Conservation (phyloP, 2,797 vertebrate genomes). For the Masticophis lateralis region DNA sequence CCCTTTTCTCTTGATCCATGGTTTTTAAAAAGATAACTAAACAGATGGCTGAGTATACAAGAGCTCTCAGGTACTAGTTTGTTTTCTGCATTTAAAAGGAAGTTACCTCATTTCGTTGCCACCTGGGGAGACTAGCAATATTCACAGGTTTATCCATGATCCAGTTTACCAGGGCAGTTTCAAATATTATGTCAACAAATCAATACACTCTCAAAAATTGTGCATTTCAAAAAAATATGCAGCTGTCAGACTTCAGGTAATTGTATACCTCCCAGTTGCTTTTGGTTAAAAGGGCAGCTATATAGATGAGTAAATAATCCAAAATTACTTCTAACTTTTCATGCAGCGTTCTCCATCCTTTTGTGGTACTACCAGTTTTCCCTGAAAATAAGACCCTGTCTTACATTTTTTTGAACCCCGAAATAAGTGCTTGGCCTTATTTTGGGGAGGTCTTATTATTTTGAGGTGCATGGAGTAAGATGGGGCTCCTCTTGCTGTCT, state of each 20-base stretch:
- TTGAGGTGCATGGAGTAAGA: no score
- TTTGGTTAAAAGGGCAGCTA: background rate
- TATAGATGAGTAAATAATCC: background rate
- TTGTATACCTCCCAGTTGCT: background rate
- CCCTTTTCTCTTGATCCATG: slow-evolving; percentile 36
- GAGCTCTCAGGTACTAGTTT: slow-evolving; percentile 51
- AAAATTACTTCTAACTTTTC: background rate
- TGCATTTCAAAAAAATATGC: slow-evolving; percentile 2
- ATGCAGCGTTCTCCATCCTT: background rate
- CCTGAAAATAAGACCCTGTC: no score
- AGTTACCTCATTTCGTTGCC: slow-evolving; percentile 45
- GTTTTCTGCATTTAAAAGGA: slow-evolving; percentile 55
- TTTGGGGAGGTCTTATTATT: no score
- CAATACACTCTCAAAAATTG: background rate
- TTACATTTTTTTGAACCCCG: no score
- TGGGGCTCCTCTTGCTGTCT: no score
- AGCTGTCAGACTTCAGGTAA: background rate
- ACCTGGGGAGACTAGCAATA: slow-evolving; percentile 39
- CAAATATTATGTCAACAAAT: background rate
- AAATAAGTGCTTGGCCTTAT: no score
- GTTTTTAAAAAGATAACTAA: slow-evolving; percentile 53
- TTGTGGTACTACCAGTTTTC: no score
- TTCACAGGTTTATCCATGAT: background rate
- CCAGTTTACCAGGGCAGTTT: slow-evolving; percentile 36
- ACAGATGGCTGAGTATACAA: slow-evolving; percentile 46